phyloP scores from a whole-genome alignment of 1,140 invertebrate genomes.

The Melitaea cinxia region DNA sequence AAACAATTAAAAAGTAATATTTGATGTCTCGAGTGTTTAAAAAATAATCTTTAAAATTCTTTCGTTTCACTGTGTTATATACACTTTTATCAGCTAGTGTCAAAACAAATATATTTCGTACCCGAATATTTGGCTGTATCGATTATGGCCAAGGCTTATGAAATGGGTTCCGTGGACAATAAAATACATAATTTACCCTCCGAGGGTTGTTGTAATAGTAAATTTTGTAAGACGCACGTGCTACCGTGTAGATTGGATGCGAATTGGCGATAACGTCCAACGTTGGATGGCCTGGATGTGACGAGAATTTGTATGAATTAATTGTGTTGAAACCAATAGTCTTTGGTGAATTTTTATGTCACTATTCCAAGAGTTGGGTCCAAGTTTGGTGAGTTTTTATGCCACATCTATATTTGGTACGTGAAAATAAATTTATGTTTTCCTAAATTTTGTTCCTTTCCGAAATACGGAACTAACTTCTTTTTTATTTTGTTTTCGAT shows the following conservation, averaged over 20 bases:
- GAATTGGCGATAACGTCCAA: slow-evolving; percentile 29
- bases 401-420: too few species aligned
- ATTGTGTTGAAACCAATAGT: slow-evolving; percentile 10
- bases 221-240: slow-evolving; percentile 72
- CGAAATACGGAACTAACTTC: too few species aligned
- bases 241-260: slow-evolving; percentile 45
- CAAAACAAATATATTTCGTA: neutral
- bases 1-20: too few species aligned
- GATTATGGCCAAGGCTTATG: slow-evolving; percentile 65
- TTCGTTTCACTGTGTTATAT: too few species aligned
- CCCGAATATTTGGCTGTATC: slow-evolving; percentile 23
- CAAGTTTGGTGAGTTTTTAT: too few species aligned
- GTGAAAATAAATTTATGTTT: too few species aligned
- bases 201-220: slow-evolving; percentile 67
- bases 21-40: too few species aligned
- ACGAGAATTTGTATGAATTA: slow-evolving; percentile 32
- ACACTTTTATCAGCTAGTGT: neutral
- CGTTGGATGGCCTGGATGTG: slow-evolving; percentile 24
- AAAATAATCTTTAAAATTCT: too few species aligned
- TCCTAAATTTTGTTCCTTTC: too few species aligned
- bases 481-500: too few species aligned
- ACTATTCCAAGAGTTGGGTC: too few species aligned
- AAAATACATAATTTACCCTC: slow-evolving; percentile 77
- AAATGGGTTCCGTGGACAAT: slow-evolving; percentile 71
- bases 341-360: neutral